Evolutionary conservation across 2,113 vertebrate genomes (phyloP).

Genomic region (Centropus unirufus): DNA sequence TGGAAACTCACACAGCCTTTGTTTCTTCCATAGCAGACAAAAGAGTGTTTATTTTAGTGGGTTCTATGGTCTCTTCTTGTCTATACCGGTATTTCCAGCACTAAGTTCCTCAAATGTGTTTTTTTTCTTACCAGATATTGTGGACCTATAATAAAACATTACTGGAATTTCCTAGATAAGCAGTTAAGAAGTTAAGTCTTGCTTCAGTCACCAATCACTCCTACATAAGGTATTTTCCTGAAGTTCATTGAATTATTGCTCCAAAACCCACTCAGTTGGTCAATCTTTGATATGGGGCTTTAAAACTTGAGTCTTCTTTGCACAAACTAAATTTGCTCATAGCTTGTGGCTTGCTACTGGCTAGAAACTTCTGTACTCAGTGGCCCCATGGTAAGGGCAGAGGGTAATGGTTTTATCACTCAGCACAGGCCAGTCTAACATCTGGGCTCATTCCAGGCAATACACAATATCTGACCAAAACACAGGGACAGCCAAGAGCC

Average conservation of each 20-base stretch:
- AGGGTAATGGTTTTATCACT: accelerated
- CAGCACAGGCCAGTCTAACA: neutral
- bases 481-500: neutral
- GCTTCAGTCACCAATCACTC: neutral
- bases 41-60: neutral
- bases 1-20: neutral
- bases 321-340: neutral
- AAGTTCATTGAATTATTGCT: neutral
- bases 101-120: neutral
- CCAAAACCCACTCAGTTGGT: neutral
- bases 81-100: neutral
- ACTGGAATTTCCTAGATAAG: neutral
- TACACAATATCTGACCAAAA: neutral
- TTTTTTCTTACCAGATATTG: neutral
- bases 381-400: neutral
- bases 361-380: neutral
- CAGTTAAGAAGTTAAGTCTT: neutral
- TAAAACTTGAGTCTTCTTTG: neutral
- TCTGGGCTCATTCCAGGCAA: neutral
- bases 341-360: neutral
- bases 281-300: neutral
- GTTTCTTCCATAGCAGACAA: neutral
- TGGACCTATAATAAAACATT: neutral
- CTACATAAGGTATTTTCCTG: neutral
- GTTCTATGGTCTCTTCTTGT: neutral